phyloP scores from a whole-genome alignment of 2,113 vertebrate genomes.

The Microtus richardsoni region DNA sequence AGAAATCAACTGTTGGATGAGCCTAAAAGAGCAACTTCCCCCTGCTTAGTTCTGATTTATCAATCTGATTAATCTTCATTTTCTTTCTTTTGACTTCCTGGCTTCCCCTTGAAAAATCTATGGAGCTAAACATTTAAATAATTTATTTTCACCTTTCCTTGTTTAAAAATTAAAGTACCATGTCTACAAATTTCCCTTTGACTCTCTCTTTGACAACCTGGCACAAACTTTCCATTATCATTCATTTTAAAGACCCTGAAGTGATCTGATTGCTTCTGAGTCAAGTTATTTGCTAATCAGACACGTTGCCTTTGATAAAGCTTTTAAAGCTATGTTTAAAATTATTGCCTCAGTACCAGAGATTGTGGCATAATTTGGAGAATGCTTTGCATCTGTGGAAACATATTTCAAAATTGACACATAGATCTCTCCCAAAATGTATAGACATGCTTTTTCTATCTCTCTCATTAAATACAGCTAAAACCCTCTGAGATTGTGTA shows the following conservation, averaged over 20 bases:
- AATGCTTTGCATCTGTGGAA: neutral
- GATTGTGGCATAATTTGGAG: neutral
- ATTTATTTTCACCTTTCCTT: slow-evolving; percentile 20
- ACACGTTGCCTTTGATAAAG: neutral
- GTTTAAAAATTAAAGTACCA: neutral
- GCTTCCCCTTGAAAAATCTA: neutral
- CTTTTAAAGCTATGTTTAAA: neutral
- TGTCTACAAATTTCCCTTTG: neutral
- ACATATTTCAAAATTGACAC: neutral
- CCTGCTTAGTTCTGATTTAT: neutral
- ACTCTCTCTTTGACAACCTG: neutral
- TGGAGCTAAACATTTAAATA: neutral
- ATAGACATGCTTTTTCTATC: neutral
- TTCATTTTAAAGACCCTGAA: neutral
- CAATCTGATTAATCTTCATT: slow-evolving; percentile 38
- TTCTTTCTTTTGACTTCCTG: neutral
- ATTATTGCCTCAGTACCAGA: neutral
- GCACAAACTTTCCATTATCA: neutral
- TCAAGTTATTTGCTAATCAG: neutral
- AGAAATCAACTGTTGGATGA: neutral
- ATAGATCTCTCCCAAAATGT: neutral
- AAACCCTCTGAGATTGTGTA: neutral
- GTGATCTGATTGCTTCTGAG: slow-evolving; percentile 15
- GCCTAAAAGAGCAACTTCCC: neutral
- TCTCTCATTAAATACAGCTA: neutral